Conservation (phyloP, 2,113 vertebrate species). For the Benitochromis conjunctus region DNA sequence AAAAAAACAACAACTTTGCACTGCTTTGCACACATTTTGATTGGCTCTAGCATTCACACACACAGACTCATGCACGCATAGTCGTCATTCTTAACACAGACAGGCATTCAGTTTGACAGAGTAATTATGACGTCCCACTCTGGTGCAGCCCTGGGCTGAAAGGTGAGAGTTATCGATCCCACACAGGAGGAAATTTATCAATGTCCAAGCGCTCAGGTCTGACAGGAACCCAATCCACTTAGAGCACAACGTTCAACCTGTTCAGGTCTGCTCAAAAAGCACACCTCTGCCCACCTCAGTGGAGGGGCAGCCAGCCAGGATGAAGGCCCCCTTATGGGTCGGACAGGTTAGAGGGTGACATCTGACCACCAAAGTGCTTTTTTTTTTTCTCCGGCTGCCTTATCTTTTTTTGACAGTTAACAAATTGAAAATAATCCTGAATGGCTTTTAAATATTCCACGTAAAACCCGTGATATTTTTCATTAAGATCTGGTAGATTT, state of each 20-base stretch:
- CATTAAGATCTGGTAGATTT: not conserved
- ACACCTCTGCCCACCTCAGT: slow-evolving; percentile 17
- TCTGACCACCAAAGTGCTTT: not conserved
- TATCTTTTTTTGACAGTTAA: not conserved
- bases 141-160: slow-evolving; percentile 70
- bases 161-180: slow-evolving; percentile 90
- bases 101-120: slow-evolving; percentile 86
- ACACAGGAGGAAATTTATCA: slow-evolving; percentile 93
- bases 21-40: not conserved
- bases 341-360: not conserved
- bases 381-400: not conserved
- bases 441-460: not conserved
- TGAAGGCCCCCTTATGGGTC: not conserved
- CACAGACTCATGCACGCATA: not conserved
- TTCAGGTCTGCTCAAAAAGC: slow-evolving; percentile 38
- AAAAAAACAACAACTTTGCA: not conserved
- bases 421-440: not conserved
- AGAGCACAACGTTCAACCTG: slow-evolving; percentile 58
- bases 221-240: slow-evolving; percentile 77
- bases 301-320: not conserved
- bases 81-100: slow-evolving; percentile 59
- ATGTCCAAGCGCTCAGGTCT: slow-evolving; percentile 79
- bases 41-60: not conserved
- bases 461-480: not conserved
- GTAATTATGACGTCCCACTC: slow-evolving; percentile 90